Conservation (phyloP, 2,113 vertebrate genomes). For the Heloderma charlesbogerti region DNA sequence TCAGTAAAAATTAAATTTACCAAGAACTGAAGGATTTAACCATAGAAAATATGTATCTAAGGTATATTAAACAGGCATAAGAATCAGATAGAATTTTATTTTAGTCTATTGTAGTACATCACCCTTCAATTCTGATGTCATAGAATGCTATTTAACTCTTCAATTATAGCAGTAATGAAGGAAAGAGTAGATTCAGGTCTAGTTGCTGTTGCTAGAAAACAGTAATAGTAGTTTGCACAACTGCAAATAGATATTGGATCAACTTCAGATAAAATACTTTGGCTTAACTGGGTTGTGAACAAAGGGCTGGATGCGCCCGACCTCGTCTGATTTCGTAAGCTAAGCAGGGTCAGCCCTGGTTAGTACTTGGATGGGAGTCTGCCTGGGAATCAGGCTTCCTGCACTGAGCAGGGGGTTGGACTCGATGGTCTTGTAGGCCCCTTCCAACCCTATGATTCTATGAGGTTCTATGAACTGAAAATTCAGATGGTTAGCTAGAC, state of each 20-base stretch:
- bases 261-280: not conserved
- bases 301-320: too few species aligned
- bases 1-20: constrained; percentile 45
- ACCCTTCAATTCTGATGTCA: constrained; percentile 13
- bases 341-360: too few species aligned
- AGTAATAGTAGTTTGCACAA: constrained; percentile 14
- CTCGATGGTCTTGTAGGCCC: too few species aligned
- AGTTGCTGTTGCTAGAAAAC: constrained; percentile 19
- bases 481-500: not conserved
- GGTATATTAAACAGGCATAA: constrained; percentile 35
- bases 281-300: not conserved
- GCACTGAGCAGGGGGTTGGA: too few species aligned
- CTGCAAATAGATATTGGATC: not conserved
- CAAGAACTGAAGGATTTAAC: constrained; percentile 38
- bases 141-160: constrained; percentile 36
- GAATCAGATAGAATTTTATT: constrained; percentile 45
- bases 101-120: constrained; percentile 28
- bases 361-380: too few species aligned
- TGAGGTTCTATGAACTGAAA: too few species aligned
- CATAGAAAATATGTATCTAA: constrained; percentile 15
- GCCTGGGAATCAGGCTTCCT: too few species aligned
- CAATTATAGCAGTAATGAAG: constrained; percentile 35
- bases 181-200: not conserved
- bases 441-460: too few species aligned
- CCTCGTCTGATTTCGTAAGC: too few species aligned